phyloP scores from a whole-genome alignment of 1,140 invertebrate genomes.

The Pantala flavescens region DNA sequence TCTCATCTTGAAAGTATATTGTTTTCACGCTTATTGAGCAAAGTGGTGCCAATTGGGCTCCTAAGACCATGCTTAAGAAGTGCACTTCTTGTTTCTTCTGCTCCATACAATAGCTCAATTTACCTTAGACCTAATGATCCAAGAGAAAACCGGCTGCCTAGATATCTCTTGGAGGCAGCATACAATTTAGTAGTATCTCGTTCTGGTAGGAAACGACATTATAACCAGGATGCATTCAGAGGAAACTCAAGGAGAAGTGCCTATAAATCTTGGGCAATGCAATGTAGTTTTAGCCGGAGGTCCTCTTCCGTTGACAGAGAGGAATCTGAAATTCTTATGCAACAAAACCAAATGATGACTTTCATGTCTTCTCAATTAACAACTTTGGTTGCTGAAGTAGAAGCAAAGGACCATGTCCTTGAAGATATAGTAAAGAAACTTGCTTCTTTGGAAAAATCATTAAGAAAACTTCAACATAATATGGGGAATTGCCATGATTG shows the following conservation, averaged over 20 bases:
- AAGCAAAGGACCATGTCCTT: background rate
- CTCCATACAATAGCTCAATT: slow-evolving; percentile 51
- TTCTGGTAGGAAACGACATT: background rate
- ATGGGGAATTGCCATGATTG: too few relatives aligned
- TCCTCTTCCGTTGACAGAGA: background rate
- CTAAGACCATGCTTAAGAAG: slow-evolving; percentile 52
- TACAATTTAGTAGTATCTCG: slow-evolving; percentile 52
- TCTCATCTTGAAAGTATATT: slow-evolving; percentile 69
- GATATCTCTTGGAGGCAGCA: slow-evolving; percentile 56
- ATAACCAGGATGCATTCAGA: background rate
- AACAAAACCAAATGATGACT: background rate
- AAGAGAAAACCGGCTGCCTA: slow-evolving; percentile 60
- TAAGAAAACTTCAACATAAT: background rate
- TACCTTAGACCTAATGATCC: slow-evolving; percentile 69
- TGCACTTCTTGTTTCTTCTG: slow-evolving; percentile 57
- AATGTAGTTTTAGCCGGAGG: background rate
- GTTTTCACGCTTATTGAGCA: slow-evolving; percentile 55
- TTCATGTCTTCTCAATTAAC: background rate
- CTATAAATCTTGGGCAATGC: background rate
- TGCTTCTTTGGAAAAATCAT: background rate
- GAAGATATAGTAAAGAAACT: background rate
- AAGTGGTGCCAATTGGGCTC: slow-evolving; percentile 51
- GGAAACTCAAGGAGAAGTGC: background rate
- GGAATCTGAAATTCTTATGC: background rate
- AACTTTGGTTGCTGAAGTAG: background rate